Evolutionary conservation across 2,113 vertebrate species (phyloP), one percentile per base, ranked within the genome.

Genomic region (Centropus bengalensis): DNA sequence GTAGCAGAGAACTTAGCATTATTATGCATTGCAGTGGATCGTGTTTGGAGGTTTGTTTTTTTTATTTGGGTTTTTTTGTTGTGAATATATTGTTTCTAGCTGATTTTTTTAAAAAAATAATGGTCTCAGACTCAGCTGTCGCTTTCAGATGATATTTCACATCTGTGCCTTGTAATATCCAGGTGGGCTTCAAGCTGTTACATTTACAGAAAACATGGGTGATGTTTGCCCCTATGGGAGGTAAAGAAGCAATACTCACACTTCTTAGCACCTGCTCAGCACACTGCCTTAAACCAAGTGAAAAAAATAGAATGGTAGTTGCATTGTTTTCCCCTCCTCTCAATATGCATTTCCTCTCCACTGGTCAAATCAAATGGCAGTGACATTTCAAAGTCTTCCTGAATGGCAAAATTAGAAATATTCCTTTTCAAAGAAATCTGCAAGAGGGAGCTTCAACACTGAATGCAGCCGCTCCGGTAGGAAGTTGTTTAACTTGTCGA

Each of bases 401-500:
- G 80, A 76, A 79, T 82, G 56, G 83, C 60, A 58, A 42, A 89
- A 91, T 91, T 74, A 84, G 94, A 93, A 92, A 86, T 84, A 42
- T 3, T 86, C 60, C 36, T 78, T 86, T 86, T 86, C 49, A 47
- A 14, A 86, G 94, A 60, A 55, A 74, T 11, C 87, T 88, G 56
- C 32, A 63, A 77, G 87, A 73, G 47, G 64, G 5, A 54, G 42
- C 83, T 90, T 11, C 75, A 96, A 63, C 58, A 56, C 10, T 68
- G 90, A 62, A 82, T 38, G 66, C 81, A 67, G 86, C 81, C 5
- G 0, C 63, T 96, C 71, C 1, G 1, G 73, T 89, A 75, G 94
- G 89, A 92, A 86, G 89, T 94, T 96, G 86, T 87, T 96, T 93
- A 88, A 89, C 86, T 93, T 94, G 91, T 96, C 78, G 7, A 86